A percentile compares a stretch with the other conserved stretches of the same genome.
These are phyloP conservation scores for Antheraea pernyi DNA, from an alignment of 1,140 invertebrate genomes.

Conservation along the genomic window DNA sequence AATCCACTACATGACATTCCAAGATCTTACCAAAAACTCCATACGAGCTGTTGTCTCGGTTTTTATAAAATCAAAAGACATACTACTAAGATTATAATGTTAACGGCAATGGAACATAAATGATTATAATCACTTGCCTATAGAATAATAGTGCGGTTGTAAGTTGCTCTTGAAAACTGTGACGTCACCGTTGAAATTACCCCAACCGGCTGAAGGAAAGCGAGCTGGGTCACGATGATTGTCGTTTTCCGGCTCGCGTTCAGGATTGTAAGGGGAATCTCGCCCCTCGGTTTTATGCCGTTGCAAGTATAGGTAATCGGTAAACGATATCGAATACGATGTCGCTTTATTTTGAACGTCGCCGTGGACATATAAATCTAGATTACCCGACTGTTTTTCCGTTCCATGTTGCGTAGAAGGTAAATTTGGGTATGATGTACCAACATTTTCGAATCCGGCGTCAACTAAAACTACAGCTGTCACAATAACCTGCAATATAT, in stretches of 20 bases:
- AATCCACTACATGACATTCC: too few relatives aligned
- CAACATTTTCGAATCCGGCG: too few relatives aligned
- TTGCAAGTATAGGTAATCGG: slow-evolving; percentile 33
- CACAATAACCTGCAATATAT: too few relatives aligned
- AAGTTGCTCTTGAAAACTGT: neutral
- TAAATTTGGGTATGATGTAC: too few relatives aligned
- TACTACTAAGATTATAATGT: too few relatives aligned
- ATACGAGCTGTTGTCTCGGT: too few relatives aligned
- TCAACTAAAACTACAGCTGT: too few relatives aligned
- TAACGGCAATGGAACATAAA: neutral
- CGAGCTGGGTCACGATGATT: neutral
- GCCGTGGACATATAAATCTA: neutral
- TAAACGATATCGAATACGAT: slow-evolving; percentile 26
- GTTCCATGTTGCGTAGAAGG: neutral
- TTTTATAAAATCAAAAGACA: too few relatives aligned
- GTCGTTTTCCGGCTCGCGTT: neutral
- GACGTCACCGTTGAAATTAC: neutral
- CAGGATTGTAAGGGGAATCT: slow-evolving; percentile 10
- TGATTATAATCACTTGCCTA: neutral
- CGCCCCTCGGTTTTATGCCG: slow-evolving; percentile 10
- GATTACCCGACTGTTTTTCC: neutral
- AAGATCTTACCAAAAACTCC: too few relatives aligned
- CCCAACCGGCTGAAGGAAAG: neutral
- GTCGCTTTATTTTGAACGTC: slow-evolving; percentile 19
- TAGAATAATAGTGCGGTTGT: neutral